These are phyloP conservation scores for Pongo pygmaeus DNA, from an alignment of 2,113 vertebrate species.

Conservation along the genomic window DNA sequence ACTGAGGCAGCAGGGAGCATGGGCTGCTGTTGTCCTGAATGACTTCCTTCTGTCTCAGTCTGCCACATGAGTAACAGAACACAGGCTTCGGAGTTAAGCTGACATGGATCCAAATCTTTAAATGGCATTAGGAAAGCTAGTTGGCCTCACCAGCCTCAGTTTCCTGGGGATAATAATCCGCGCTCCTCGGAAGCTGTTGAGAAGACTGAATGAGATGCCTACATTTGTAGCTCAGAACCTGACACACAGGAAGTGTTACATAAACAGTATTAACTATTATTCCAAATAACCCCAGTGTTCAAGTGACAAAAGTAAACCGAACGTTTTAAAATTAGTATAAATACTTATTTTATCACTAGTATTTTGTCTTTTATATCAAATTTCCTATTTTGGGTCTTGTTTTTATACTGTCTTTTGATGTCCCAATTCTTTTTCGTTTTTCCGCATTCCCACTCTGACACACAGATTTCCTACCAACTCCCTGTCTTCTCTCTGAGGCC, in stretches of 20 bases:
- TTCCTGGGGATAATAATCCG: not conserved
- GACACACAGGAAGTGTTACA: not conserved
- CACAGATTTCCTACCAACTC: not conserved
- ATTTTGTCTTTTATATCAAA: conserved; percentile 22
- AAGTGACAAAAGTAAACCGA: not conserved
- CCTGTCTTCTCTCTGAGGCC: not conserved
- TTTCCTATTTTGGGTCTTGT: not conserved
- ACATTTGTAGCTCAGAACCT: not conserved
- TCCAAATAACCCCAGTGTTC: not conserved
- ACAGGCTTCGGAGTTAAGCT: not conserved
- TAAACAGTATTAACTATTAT: not conserved
- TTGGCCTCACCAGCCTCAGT: not conserved
- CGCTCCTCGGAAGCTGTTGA: not conserved
- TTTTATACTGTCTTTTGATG: not conserved
- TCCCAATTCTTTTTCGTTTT: not conserved
- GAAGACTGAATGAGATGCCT: not conserved
- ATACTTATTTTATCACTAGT: not conserved
- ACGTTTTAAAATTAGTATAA: conserved; percentile 26
- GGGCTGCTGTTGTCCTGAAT: not conserved
- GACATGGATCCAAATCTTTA: not conserved
- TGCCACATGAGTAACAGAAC: not conserved
- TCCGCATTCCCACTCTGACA: not conserved
- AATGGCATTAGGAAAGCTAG: not conserved
- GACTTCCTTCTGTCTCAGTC: not conserved
- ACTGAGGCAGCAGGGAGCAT: not conserved